A percentile compares a stretch with the other conserved stretches of the same genome.
Conservation (phyloP, 2,113 vertebrate species). For the Camelus dromedarius region DNA sequence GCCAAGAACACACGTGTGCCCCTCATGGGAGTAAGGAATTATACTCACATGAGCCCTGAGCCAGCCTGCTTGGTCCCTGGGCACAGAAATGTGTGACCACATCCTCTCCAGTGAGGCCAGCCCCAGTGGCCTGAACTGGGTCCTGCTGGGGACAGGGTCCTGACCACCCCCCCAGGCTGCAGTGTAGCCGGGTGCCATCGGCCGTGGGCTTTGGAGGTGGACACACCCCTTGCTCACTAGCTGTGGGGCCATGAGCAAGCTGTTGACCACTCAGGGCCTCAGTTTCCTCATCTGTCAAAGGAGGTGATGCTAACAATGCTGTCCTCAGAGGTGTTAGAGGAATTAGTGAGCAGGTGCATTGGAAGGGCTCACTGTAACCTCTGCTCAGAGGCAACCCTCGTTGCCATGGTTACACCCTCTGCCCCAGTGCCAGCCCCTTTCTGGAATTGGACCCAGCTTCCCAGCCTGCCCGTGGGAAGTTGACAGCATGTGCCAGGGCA, state of each 20-base stretch:
- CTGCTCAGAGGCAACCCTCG: background rate
- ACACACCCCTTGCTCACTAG: background rate
- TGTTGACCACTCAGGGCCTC: background rate
- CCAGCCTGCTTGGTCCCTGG: background rate
- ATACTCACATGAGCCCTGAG: accelerated
- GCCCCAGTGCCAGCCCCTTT: background rate
- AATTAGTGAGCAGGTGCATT: accelerated
- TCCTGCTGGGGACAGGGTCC: accelerated
- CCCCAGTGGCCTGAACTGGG: accelerated
- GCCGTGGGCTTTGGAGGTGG: accelerated
- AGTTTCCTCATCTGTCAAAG: background rate
- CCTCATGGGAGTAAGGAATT: accelerated
- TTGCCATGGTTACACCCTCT: background rate
- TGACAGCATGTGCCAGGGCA: constrained; percentile 5
- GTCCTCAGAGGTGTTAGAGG: accelerated
- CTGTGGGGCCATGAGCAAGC: background rate
- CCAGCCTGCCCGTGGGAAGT: background rate
- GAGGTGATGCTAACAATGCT: background rate
- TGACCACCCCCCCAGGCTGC: background rate
- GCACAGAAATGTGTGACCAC: background rate
- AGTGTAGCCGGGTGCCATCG: accelerated
- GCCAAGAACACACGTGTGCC: background rate
- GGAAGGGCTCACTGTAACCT: accelerated
- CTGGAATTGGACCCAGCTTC: background rate
- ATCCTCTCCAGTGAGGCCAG: background rate